phyloP scores from a whole-genome alignment of 2,113 vertebrate species.

The Myxocyprinus asiaticus region DNA sequence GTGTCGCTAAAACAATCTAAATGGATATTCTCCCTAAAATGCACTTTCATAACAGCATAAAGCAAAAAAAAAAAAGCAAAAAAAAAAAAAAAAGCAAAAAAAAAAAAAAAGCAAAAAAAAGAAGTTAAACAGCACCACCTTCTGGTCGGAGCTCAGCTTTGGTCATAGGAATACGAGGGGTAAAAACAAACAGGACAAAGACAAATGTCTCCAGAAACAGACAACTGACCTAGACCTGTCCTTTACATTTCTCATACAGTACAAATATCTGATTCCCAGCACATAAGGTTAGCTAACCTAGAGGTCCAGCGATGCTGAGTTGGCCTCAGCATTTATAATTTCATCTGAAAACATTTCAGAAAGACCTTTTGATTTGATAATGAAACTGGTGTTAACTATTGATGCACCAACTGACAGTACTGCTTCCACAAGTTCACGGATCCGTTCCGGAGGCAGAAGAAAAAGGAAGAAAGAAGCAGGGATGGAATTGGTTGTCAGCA shows the following conservation, averaged over 20 bases:
- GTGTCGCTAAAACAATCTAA: constrained; percentile 51
- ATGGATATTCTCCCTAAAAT: constrained; percentile 58
- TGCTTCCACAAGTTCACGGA: constrained; percentile 28
- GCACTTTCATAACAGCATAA: constrained; percentile 51
- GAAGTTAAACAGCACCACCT: constrained; percentile 75
- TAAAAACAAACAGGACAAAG: background rate
- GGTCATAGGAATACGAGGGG: constrained; percentile 69
- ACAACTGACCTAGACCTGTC: constrained; percentile 23
- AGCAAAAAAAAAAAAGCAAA: constrained; percentile 53
- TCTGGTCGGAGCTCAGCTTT: constrained; percentile 76
- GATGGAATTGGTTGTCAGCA: background rate
- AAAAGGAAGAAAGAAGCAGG: background rate
- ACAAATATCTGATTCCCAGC: constrained; percentile 27
- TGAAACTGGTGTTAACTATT: constrained; percentile 14
- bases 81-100: too few species aligned
- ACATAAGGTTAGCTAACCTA: background rate
- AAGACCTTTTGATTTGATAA: constrained; percentile 18
- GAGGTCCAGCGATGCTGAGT: constrained; percentile 8
- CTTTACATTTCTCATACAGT: constrained; percentile 9
- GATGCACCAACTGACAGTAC: constrained; percentile 10
- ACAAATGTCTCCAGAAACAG: constrained; percentile 10
- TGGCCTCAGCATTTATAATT: constrained; percentile 55
- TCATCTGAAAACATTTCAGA: constrained; percentile 19
- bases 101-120: constrained; percentile 72
- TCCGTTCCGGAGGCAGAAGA: background rate